These are phyloP conservation scores for Ibycter americanus DNA, from an alignment of 2,797 vertebrate genomes.

Conservation along the genomic window DNA sequence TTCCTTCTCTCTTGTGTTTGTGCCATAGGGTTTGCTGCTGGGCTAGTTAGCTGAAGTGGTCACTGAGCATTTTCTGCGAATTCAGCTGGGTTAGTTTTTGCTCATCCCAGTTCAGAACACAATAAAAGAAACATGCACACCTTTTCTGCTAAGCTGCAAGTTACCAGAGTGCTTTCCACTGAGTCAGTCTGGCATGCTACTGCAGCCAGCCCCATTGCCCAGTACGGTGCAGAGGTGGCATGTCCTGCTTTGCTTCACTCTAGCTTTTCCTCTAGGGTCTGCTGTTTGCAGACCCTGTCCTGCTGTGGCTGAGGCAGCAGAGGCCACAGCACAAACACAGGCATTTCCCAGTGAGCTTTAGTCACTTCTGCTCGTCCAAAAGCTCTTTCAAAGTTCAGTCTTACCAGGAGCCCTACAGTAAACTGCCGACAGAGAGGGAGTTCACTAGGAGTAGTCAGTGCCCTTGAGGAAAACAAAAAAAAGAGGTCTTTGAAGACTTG, in stretches of 20 bases:
- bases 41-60: neutral
- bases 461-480: neutral
- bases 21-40: neutral
- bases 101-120: neutral
- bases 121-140: neutral
- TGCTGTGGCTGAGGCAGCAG: neutral
- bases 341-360: neutral
- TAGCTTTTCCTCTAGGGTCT: neutral
- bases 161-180: neutral
- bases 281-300: neutral
- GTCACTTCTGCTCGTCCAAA: neutral
- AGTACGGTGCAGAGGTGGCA: accelerated
- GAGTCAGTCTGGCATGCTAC: neutral
- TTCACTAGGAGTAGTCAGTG: neutral
- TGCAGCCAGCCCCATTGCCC: neutral
- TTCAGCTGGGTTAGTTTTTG: neutral
- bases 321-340: neutral
- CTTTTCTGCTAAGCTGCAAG: neutral
- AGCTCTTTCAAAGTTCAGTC: neutral
- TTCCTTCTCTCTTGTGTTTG: neutral
- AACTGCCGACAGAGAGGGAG: neutral
- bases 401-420: neutral
- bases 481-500: neutral
- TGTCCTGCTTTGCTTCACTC: accelerated
- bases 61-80: neutral